These are phyloP conservation scores for Peromyscus aztecus DNA, from an alignment of 2,797 vertebrate genomes.

Conservation along the genomic window DNA sequence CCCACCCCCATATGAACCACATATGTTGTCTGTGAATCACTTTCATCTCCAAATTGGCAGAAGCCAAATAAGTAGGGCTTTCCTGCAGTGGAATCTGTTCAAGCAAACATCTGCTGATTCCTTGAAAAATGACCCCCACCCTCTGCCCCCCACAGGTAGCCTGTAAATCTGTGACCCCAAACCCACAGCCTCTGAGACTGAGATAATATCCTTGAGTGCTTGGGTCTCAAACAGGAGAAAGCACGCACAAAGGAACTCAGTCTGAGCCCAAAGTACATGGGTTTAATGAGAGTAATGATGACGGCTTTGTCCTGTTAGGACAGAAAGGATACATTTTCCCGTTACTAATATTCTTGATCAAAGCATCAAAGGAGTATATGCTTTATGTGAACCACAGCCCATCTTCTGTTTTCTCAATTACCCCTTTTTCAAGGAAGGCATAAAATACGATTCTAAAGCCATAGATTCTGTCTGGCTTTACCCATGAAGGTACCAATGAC, in stretches of 20 bases:
- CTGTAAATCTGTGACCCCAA: conserved; percentile 78
- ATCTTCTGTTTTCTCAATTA: conserved; percentile 72
- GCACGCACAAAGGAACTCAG: neutral
- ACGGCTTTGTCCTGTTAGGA: conserved; percentile 71
- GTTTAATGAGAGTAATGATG: conserved; percentile 67
- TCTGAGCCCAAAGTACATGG: conserved; percentile 34
- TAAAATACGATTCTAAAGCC: conserved; percentile 12
- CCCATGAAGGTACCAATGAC: neutral
- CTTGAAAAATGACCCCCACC: conserved; percentile 55
- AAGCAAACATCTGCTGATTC: conserved; percentile 78
- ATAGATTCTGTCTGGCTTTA: neutral
- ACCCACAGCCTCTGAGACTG: conserved; percentile 45
- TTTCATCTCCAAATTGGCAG: conserved; percentile 77
- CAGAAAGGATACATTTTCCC: conserved; percentile 75
- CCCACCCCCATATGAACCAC: conserved; percentile 68
- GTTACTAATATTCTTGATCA: conserved; percentile 80
- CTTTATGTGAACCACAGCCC: conserved; percentile 70
- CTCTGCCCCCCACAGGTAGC: conserved; percentile 49
- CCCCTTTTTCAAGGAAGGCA: conserved; percentile 55
- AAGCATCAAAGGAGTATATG: conserved; percentile 80
- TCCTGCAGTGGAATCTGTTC: conserved; percentile 78
- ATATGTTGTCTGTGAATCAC: conserved; percentile 75
- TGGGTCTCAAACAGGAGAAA: conserved; percentile 17
- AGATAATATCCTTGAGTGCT: conserved; percentile 44
- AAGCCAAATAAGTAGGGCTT: conserved; percentile 79